Base-by-base conservation (phyloP, 2,888 invertebrate genomes). In the Phragmatobia fuliginosa region DNA sequence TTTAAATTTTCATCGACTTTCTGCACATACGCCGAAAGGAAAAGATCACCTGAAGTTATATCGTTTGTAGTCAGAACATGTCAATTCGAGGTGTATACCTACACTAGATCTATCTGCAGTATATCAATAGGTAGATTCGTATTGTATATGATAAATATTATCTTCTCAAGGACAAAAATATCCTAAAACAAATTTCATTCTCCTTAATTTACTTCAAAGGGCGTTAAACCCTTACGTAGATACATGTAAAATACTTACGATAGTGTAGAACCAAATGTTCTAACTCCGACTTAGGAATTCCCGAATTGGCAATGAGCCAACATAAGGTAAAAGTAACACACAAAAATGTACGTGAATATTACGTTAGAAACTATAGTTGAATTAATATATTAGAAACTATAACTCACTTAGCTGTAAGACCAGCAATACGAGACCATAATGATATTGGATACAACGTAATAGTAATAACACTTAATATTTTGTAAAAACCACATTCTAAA, bases 401-500 rank as follows among this genome's bases (percentile, higher is more conserved):
- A 70, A 59, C 69, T 73, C 71, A 79, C 71, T 77, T 75, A 73
- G 52, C 62, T 21, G 25, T 76, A 66, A 78, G 45, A 60, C 61
- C 33, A 18, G 18, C 67, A 71, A 67, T 68, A 31, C 33, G 36
- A 25, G 41, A 49, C 64, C 62, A 72, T 79, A 78, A 79, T 80
- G 72, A 66, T 70, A 79, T 75, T 75, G 70, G 72, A 62, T 78
- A 71, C 66, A 72, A 75, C 66, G 74, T 67, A 61, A 62, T 72
- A 61, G 67, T 72, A 80, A 82, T 79, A 79, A 80, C 82, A 79
- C 81, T 86, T 83, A 86, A 86, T 83, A 86, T 88, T 87, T 87
- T 82, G 83, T 84, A 82, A 85, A 84, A 79, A 83, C 78, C 83
- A 81, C 79, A 85, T 77, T 75, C 81, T 80, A 91, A 92, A 93